Conservation (phyloP, 2,797 vertebrate species). For the Lophotriccus pileatus region DNA sequence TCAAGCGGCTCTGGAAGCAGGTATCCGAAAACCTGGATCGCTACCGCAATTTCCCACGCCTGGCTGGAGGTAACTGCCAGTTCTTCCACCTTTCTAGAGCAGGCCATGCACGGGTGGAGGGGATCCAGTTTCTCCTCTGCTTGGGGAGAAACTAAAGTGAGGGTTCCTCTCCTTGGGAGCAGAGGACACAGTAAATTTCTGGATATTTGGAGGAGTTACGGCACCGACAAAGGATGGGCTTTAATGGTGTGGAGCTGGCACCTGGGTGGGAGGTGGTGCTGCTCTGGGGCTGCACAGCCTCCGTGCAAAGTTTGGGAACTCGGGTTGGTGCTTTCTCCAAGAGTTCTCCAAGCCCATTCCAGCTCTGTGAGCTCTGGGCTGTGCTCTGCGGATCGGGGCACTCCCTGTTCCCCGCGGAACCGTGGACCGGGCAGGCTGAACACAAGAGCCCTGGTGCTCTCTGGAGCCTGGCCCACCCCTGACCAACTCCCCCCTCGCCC, state of each 20-base stretch:
- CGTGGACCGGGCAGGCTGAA: fast-evolving
- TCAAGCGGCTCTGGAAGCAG: constrained; percentile 93
- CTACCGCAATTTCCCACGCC: constrained; percentile 88
- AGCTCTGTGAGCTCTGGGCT: neutral
- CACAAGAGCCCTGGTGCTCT: too few species aligned
- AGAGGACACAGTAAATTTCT: fast-evolving
- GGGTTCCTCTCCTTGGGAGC: neutral
- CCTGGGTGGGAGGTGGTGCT: fast-evolving
- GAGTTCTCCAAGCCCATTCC: neutral
- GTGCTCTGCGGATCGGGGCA: neutral
- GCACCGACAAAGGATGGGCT: neutral
- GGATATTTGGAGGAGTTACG: neutral
- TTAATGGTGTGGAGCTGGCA: neutral
- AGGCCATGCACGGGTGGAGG: fast-evolving
- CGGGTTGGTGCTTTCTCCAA: fast-evolving
- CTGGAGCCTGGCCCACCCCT: neutral
- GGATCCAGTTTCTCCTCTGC: neutral
- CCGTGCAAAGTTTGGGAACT: fast-evolving
- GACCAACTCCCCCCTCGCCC: too few species aligned
- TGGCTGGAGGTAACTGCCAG: constrained; percentile 84
- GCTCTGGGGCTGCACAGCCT: neutral
- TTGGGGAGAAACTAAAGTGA: neutral
- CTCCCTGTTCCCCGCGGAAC: neutral
- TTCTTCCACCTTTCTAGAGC: neutral
- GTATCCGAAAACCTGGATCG: constrained; percentile 89